A percentile compares a stretch with the other conserved stretches of the same genome.
Evolutionary conservation across 2,888 invertebrate genomes (phyloP).

Genomic region (Oscheius sp.): DNA sequence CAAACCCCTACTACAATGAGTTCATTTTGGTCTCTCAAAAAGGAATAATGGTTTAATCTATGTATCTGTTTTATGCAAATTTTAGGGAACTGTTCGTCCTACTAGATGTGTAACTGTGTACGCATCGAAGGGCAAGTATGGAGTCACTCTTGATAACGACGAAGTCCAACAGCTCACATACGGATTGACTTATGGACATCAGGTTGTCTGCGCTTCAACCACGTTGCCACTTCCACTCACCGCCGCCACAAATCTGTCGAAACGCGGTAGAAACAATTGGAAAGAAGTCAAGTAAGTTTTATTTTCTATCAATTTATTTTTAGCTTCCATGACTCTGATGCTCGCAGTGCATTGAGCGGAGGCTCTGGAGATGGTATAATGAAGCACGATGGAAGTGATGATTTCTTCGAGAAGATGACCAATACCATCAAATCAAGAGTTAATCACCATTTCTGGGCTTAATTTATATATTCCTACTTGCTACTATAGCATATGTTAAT

Average conservation of each 20-base stretch:
- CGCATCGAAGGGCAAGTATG: conserved; percentile 20
- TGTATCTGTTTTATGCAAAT: neutral
- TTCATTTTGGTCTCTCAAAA: conserved; percentile 46
- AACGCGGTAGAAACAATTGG: conserved; percentile 54
- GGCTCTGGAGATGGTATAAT: conserved; percentile 16
- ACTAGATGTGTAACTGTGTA: conserved; percentile 41
- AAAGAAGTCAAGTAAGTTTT: conserved; percentile 24
- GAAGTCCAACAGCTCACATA: conserved; percentile 33
- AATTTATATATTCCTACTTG: neutral
- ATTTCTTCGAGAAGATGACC: conserved; percentile 15
- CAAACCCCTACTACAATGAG: conserved; percentile 43
- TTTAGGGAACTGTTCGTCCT: conserved; percentile 53
- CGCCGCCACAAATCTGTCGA: conserved; percentile 48
- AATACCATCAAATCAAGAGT: neutral
- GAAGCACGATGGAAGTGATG: neutral
- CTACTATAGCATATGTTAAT: neutral
- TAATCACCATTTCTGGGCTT: conserved; percentile 28
- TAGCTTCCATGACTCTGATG: conserved; percentile 6
- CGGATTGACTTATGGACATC: conserved; percentile 47
- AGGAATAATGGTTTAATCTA: neutral
- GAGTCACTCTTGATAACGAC: conserved; percentile 19
- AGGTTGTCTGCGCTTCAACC: conserved; percentile 18
- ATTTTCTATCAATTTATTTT: neutral
- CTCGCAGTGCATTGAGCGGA: conserved; percentile 7
- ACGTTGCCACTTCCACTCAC: conserved; percentile 44